These are phyloP conservation scores for Craniophora ligustri DNA, from an alignment of 2,888 invertebrate genomes.

Conservation along the genomic window DNA sequence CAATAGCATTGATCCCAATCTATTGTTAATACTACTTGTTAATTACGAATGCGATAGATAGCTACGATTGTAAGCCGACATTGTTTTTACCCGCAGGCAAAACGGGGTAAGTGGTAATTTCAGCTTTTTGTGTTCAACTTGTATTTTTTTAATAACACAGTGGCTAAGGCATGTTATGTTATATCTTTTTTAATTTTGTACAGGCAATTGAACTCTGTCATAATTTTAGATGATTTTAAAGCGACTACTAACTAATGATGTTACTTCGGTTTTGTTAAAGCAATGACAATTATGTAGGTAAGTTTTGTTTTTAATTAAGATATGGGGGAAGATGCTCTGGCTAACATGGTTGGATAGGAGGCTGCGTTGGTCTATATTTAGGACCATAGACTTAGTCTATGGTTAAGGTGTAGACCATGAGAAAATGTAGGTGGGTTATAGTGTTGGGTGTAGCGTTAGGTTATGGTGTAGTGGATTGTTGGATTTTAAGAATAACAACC, in stretches of 20 bases:
- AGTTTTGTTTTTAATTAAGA: too few relatives aligned
- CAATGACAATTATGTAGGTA: too few relatives aligned
- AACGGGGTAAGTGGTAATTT: conserved; percentile 31
- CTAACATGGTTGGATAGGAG: too few relatives aligned
- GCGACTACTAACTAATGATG: not conserved
- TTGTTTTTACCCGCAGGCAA: conserved; percentile 48
- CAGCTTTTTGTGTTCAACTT: conserved; percentile 5
- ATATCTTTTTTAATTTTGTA: not conserved
- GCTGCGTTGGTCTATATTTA: too few relatives aligned
- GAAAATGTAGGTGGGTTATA: too few relatives aligned
- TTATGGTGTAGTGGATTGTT: too few relatives aligned
- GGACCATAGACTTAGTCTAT: too few relatives aligned
- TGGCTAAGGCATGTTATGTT: not conserved
- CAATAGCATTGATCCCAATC: conserved; percentile 65
- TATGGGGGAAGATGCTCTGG: too few relatives aligned
- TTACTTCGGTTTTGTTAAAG: too few relatives aligned
- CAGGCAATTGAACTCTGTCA: not conserved
- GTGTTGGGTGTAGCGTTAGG: too few relatives aligned
- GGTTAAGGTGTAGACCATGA: too few relatives aligned
- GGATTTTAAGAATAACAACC: too few relatives aligned
- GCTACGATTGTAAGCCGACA: conserved; percentile 43
- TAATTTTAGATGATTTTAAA: not conserved
- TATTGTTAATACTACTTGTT: conserved; percentile 63
- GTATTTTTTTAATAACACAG: not conserved
- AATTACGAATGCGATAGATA: conserved; percentile 54